phyloP scores from a whole-genome alignment of 2,797 vertebrate genomes.

The Lagorchestes hirsutus region DNA sequence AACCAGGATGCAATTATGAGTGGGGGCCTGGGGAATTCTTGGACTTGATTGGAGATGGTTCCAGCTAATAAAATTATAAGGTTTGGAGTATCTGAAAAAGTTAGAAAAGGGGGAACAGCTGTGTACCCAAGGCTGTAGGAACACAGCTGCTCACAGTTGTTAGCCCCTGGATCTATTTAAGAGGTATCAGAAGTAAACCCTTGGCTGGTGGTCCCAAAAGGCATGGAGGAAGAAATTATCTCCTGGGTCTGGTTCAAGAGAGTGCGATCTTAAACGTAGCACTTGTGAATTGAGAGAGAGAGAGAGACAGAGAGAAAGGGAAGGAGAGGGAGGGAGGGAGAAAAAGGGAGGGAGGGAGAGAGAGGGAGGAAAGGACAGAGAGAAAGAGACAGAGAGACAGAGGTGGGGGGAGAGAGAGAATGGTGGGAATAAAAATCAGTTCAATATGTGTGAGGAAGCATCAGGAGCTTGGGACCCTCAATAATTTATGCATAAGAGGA shows the following conservation, averaged over 20 bases:
- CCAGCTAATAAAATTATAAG: not conserved
- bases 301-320: accelerated
- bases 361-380: too few species aligned
- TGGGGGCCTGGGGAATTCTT: not conserved
- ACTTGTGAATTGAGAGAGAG: not conserved
- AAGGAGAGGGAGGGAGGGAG: accelerated
- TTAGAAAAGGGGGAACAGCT: not conserved
- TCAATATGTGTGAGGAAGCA: not conserved
- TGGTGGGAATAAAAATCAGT: not conserved
- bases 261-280: not conserved
- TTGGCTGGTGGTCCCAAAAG: not conserved
- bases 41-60: not conserved
- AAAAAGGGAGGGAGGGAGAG: too few species aligned
- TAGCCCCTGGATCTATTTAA: not conserved
- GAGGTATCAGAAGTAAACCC: not conserved
- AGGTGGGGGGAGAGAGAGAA: not conserved
- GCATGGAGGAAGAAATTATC: not conserved
- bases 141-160: not conserved
- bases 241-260: not conserved
- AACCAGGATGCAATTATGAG: not conserved
- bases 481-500: not conserved
- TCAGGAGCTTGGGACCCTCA: not conserved
- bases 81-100: not conserved
- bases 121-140: not conserved
- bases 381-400: too few species aligned